Percentiles rank a stretch among this genome's conserved stretches.
Evolutionary conservation across 2,888 invertebrate species (phyloP).

Genomic region (Arctia plantaginis): DNA sequence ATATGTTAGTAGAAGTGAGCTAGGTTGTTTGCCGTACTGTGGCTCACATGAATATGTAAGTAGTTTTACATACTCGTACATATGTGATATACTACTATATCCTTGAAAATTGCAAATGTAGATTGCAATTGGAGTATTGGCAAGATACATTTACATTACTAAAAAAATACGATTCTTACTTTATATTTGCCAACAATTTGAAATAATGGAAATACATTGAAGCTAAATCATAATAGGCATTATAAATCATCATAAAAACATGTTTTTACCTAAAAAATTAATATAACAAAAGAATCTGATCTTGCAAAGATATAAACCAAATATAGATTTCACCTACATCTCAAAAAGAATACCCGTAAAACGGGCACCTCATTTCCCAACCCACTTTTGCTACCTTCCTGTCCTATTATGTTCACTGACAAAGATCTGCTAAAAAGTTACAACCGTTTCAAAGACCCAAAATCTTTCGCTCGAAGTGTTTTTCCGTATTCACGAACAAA

Average conservation of each 20-base stretch:
- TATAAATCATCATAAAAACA: no score
- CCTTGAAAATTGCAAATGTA: background rate
- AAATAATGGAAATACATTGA: background rate
- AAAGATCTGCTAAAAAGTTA: constrained; percentile 40
- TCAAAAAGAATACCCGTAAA: constrained; percentile 4
- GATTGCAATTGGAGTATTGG: background rate
- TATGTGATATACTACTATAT: background rate
- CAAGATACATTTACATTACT: background rate
- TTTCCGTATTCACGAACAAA: constrained; percentile 25
- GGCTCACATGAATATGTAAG: background rate
- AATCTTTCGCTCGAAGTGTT: constrained; percentile 31
- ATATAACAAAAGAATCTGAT: no score
- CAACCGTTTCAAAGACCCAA: constrained; percentile 27
- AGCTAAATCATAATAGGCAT: background rate
- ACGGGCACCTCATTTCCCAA: constrained; percentile 3
- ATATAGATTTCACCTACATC: background rate
- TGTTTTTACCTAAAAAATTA: no score
- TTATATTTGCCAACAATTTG: background rate
- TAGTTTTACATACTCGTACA: background rate
- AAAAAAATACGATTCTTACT: background rate
- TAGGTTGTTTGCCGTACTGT: background rate
- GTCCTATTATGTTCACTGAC: constrained; percentile 20
- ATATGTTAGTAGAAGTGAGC: background rate
- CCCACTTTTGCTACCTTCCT: constrained; percentile 6
- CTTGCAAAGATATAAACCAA: background rate